These are phyloP conservation scores for Stenodera caucasica DNA, from an alignment of 2,888 invertebrate genomes.

Conservation along the genomic window DNA sequence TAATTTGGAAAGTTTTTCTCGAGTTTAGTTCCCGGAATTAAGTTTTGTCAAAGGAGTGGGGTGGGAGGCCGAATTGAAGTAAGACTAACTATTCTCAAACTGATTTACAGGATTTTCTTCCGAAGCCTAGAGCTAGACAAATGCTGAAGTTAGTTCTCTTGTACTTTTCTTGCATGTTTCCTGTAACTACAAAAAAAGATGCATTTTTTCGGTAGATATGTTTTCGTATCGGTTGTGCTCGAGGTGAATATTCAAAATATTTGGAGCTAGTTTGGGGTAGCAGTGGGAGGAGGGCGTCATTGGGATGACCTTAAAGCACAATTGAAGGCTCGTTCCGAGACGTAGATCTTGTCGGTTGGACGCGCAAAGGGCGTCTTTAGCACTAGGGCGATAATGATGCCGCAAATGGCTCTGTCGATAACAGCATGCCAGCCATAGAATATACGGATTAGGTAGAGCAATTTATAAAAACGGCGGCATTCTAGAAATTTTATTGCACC, in stretches of 20 bases:
- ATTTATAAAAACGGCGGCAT: constrained; percentile 25
- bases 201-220: background rate
- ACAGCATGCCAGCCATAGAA: constrained; percentile 32
- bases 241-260: background rate
- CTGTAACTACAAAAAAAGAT: background rate
- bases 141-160: background rate
- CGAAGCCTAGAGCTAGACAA: background rate
- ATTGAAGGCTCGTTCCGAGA: constrained; percentile 50
- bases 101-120: constrained; percentile 42
- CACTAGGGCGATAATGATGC: constrained; percentile 48
- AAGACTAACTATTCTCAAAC: constrained; percentile 49
- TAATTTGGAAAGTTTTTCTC: constrained; percentile 52
- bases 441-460: constrained; percentile 24
- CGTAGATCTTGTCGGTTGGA: constrained; percentile 45
- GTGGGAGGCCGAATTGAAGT: constrained; percentile 41
- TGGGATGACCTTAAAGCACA: constrained; percentile 47
- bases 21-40: constrained; percentile 45
- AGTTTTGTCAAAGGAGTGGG: constrained; percentile 34
- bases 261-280: background rate
- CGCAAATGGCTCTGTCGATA: constrained; percentile 50
- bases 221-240: constrained; percentile 4
- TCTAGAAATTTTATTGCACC: constrained; percentile 19
- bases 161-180: constrained; percentile 7
- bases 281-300: constrained; percentile 34
- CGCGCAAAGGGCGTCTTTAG: constrained; percentile 42